Percentiles rank a stretch among this genome's conserved stretches.
Conservation (phyloP, 1,140 invertebrate species). For the Drosophila tani region DNA sequence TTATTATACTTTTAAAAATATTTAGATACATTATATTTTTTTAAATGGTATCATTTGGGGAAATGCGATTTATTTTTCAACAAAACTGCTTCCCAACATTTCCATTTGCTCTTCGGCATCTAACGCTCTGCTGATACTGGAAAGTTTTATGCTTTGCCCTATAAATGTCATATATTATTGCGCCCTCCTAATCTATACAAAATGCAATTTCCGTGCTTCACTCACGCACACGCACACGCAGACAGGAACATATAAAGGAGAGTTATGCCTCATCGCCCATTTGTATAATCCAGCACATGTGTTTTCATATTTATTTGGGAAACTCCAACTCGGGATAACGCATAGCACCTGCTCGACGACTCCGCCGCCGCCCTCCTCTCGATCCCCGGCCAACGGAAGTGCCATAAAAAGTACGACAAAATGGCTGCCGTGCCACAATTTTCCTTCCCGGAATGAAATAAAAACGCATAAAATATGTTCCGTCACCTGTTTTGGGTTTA, state of each 20-base stretch:
- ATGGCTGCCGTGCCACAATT: slow-evolving; percentile 39
- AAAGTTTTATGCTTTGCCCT: slow-evolving; percentile 46
- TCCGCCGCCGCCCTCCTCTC: neutral
- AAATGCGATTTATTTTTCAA: slow-evolving; percentile 8
- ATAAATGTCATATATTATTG: slow-evolving; percentile 79
- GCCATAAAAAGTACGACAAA: slow-evolving; percentile 71
- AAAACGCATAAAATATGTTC: slow-evolving; percentile 74
- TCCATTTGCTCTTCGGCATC: slow-evolving; percentile 9
- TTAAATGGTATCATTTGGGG: neutral
- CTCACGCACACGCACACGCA: slow-evolving; percentile 19
- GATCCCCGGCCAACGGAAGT: slow-evolving; percentile 32
- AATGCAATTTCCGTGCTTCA: slow-evolving; percentile 71
- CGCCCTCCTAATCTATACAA: slow-evolving; percentile 67
- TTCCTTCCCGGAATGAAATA: slow-evolving; percentile 60
- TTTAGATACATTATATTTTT: too few species aligned
- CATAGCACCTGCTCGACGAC: slow-evolving; percentile 24
- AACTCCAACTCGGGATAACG: slow-evolving; percentile 46
- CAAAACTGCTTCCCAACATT: neutral
- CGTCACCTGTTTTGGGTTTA: slow-evolving; percentile 45
- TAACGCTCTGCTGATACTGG: neutral
- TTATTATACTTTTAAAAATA: too few species aligned
- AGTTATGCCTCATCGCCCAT: slow-evolving; percentile 56
- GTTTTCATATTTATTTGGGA: slow-evolving; percentile 65
- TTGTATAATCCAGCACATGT: slow-evolving; percentile 77
- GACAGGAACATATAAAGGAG: slow-evolving; percentile 9